phyloP scores from a whole-genome alignment of 2,888 invertebrate genomes.

The Notodonta dromedarius region DNA sequence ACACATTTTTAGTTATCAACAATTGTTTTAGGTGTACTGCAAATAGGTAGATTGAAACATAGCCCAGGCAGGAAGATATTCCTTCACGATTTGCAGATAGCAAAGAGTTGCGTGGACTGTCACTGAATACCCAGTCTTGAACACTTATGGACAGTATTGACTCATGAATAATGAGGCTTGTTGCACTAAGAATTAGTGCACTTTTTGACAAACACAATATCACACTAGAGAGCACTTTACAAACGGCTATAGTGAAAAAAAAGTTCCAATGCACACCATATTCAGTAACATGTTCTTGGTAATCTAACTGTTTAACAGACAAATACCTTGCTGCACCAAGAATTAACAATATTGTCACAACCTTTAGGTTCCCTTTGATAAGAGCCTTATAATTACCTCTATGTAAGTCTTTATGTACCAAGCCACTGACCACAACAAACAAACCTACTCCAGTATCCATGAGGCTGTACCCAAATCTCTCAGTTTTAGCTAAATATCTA shows the following conservation, averaged over 20 bases:
- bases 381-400: constrained; percentile 54
- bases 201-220: constrained; percentile 82
- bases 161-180: constrained; percentile 87
- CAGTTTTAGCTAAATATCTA: constrained; percentile 93
- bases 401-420: constrained; percentile 84
- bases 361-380: constrained; percentile 64
- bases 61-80: constrained; percentile 92
- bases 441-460: constrained; percentile 99
- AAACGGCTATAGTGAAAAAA: constrained; percentile 95
- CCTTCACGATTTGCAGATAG: constrained; percentile 96
- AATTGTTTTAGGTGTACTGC: constrained; percentile 86
- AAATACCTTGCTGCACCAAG: constrained; percentile 87
- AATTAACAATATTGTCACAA: constrained; percentile 66
- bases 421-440: constrained; percentile 92
- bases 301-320: constrained; percentile 86
- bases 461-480: constrained; percentile 91
- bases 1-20: constrained; percentile 63
- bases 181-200: constrained; percentile 81
- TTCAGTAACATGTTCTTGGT: constrained; percentile 95
- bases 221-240: constrained; percentile 89
- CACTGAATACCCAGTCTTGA: constrained; percentile 88
- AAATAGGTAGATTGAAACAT: constrained; percentile 91
- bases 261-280: constrained; percentile 99
- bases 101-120: constrained; percentile 83
- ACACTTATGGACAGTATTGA: constrained; percentile 84